Evolutionary conservation across 2,797 vertebrate species (phyloP), one percentile per base, ranked within the genome.

Genomic region (Glyptemys insculpta): DNA sequence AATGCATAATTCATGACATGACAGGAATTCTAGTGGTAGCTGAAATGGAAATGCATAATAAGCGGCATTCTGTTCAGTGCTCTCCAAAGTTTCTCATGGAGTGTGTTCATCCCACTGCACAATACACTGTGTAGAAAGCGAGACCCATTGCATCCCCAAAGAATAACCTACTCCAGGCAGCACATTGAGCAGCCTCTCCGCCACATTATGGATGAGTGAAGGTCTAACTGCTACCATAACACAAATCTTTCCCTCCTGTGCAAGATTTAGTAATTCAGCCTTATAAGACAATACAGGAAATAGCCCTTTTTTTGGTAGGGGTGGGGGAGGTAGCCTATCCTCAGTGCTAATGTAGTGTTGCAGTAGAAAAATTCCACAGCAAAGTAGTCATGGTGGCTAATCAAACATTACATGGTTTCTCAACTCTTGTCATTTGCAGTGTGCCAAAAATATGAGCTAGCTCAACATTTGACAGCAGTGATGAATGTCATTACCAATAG

Each of bases 261-360:
- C 1, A 0, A 65, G 7, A 79, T 37, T 0, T 0, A 81, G 56
- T 23, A 1, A 15, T 0, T 0, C 25, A 5, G 41, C 1, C 53
- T 78, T 12, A 1, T 0, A 1, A 59, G 23, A 16, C 19, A 3
- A 72, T 37, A n/a, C 31, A 41, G 29, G 47, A 37, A 79, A 31
- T 59, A 53, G 47, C 0, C 50, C 65, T 29, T 54, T 3, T 2
- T 47, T 90, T 25, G 2, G 54, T 91, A 88, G 31, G 47, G 5
- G 79, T 83, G 81, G 62, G 2, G 0, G 21, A 34, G 27, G 29
- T 31, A 76, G 15, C 47, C 49, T 95, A 94, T 96, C 25, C 79
- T 87, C 21, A 31, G 52, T 6, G 1, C 19, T 68, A 85, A 76
- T 16, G 0, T n/a, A 16, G 41, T 18, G 44, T 80, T 91, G 47